Conservation (phyloP, 1,140 invertebrate species). For the Lasioglossum albipes region DNA sequence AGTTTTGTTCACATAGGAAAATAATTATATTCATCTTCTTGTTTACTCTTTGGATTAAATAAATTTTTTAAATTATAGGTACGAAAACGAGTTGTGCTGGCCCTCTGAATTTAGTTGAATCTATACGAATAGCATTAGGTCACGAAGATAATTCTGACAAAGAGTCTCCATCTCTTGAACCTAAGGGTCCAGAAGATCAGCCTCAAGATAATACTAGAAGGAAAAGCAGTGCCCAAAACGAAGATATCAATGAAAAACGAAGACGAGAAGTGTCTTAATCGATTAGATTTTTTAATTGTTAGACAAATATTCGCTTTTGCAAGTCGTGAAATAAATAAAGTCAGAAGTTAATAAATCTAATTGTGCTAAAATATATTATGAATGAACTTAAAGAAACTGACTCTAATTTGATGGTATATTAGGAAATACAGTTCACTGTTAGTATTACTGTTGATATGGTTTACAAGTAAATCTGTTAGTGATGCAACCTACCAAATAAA, state of each 20-base stretch:
- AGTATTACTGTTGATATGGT: neutral
- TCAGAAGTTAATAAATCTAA: neutral
- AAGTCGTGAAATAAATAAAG: neutral
- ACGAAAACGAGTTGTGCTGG: slow-evolving; percentile 83
- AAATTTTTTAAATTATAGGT: slow-evolving; percentile 75
- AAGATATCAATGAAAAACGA: slow-evolving; percentile 58
- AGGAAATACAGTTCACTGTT: neutral
- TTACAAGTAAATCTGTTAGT: slow-evolving; percentile 6
- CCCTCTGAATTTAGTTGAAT: slow-evolving; percentile 82
- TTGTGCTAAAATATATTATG: neutral
- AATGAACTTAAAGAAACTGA: slow-evolving; percentile 3
- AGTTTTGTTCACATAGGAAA: too few species aligned
- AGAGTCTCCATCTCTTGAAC: slow-evolving; percentile 3
- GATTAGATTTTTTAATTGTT: neutral
- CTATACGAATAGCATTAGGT: slow-evolving; percentile 82
- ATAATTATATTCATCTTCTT: neutral
- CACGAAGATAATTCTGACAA: slow-evolving; percentile 68
- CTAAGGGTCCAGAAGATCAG: slow-evolving; percentile 59
- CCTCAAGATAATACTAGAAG: slow-evolving; percentile 13
- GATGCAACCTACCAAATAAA: slow-evolving; percentile 27
- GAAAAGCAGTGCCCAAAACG: neutral
- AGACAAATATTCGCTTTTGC: neutral
- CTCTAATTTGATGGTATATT: neutral
- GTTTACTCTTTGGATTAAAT: slow-evolving; percentile 3
- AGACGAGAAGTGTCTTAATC: slow-evolving; percentile 76